A percentile compares a stretch with the other conserved stretches of the same genome.
phyloP scores from a whole-genome alignment of 1,140 invertebrate genomes.

The Thaumetopoea pityocampa region DNA sequence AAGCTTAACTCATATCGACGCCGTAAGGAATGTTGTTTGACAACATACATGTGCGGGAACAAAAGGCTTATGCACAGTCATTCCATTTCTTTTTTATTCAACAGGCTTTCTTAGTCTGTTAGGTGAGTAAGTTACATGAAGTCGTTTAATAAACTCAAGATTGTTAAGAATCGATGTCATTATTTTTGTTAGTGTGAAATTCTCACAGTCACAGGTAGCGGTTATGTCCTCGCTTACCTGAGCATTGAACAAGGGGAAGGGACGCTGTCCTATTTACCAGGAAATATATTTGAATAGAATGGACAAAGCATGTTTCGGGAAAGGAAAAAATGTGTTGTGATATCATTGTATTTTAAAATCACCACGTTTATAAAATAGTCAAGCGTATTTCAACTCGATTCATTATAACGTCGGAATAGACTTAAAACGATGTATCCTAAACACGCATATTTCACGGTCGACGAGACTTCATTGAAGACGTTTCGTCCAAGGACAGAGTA shows the following conservation, averaged over 20 bases:
- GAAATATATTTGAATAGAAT: constrained; percentile 53
- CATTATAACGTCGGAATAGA: neutral
- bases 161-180: constrained; percentile 36
- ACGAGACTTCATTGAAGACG: constrained; percentile 32
- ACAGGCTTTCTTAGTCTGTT: constrained; percentile 41
- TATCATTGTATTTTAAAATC: constrained; percentile 12
- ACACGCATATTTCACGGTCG: constrained; percentile 38
- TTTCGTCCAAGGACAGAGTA: constrained; percentile 28
- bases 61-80: constrained; percentile 70
- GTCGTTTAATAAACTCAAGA: constrained; percentile 11
- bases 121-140: constrained; percentile 16
- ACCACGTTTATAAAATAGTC: constrained; percentile 11
- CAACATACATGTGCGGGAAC: constrained; percentile 72
- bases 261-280: constrained; percentile 44
- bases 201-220: constrained; percentile 59
- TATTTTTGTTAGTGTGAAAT: constrained; percentile 25
- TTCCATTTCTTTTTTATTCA: constrained; percentile 52
- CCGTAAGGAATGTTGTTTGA: constrained; percentile 70
- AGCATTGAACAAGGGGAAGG: constrained; percentile 33
- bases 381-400: neutral
- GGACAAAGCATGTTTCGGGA: constrained; percentile 23
- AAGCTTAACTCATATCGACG: constrained; percentile 65
- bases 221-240: constrained; percentile 54
- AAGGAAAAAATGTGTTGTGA: constrained; percentile 20
- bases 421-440: constrained; percentile 2